These are phyloP conservation scores for Noturus placidus DNA, from an alignment of 2,113 vertebrate genomes.

Conservation along the genomic window DNA sequence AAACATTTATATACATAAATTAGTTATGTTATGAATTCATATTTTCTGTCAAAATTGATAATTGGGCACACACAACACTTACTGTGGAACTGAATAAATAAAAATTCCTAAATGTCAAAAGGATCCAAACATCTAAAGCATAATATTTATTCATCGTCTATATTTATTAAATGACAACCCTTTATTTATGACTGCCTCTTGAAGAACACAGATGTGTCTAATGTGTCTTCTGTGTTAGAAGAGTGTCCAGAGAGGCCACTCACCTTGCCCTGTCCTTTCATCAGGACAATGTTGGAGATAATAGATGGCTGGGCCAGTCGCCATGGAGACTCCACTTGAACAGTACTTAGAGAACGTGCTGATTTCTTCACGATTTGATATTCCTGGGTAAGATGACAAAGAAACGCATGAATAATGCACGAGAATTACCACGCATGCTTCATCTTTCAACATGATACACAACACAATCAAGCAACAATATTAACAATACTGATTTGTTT, in stretches of 20 bases:
- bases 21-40: not conserved
- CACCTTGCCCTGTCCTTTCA: constrained; percentile 98
- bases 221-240: constrained; percentile 28
- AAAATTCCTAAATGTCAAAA: not conserved
- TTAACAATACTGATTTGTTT: not conserved
- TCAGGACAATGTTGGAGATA: constrained; percentile 95
- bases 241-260: constrained; percentile 58
- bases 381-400: constrained; percentile 73
- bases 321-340: constrained; percentile 96
- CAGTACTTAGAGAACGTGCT: constrained; percentile 88
- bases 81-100: not conserved
- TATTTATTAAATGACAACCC: not conserved
- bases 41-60: not conserved
- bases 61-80: not conserved
- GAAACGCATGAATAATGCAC: constrained; percentile 35
- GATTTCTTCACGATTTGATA: constrained; percentile 94
- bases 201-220: not conserved
- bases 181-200: constrained; percentile 9
- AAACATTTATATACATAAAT: not conserved
- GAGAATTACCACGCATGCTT: constrained; percentile 8
- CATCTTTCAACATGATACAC: not conserved
- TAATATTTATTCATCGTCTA: constrained; percentile 9
- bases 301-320: constrained; percentile 93
- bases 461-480: not conserved
- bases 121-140: not conserved